Evolutionary conservation across 2,113 vertebrate genomes (phyloP).

Genomic region (Nothoprocta pentlandii): DNA sequence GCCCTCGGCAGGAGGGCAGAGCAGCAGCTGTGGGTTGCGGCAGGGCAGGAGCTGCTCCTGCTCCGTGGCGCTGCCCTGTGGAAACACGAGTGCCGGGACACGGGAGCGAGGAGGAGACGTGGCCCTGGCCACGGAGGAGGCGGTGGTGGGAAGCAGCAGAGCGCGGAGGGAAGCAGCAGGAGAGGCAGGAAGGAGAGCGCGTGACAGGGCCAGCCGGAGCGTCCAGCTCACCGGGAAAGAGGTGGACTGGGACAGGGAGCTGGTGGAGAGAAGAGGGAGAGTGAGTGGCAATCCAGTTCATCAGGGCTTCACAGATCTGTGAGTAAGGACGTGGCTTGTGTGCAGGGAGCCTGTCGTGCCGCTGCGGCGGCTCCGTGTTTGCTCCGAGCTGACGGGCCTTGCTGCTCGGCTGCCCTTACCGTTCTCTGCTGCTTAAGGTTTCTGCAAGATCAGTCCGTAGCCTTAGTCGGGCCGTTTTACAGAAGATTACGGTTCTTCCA

Average conservation of each 20-base stretch:
- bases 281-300: background rate
- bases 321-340: background rate
- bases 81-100: background rate
- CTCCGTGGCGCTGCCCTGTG: background rate
- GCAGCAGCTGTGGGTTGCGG: background rate
- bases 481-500: background rate
- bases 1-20: background rate
- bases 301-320: background rate
- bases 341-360: background rate
- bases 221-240: background rate
- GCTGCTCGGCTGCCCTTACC: background rate
- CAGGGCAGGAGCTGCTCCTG: background rate
- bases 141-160: too few species aligned
- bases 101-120: background rate
- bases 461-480: background rate
- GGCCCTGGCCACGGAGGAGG: background rate
- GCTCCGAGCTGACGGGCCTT: background rate
- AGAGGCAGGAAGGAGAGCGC: background rate
- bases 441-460: background rate
- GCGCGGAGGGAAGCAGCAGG: background rate
- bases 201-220: background rate
- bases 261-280: background rate
- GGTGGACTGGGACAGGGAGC: background rate
- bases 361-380: background rate
- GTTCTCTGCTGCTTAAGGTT: background rate